Evolutionary conservation across 2,797 vertebrate genomes (phyloP).

Genomic region (Alectoris magna): DNA sequence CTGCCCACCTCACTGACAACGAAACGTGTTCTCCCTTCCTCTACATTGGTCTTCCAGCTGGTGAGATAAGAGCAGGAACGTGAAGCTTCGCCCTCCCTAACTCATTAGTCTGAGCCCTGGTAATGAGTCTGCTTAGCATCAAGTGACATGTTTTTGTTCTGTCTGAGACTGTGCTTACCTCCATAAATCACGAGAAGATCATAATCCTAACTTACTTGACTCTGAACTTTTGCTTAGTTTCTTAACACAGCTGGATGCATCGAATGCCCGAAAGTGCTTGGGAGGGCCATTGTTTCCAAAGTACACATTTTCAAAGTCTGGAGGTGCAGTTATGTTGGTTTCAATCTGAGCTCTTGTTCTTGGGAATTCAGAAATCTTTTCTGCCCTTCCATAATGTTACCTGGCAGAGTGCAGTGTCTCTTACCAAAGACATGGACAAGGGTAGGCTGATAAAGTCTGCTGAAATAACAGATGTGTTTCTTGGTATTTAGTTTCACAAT

Average conservation of each 20-base stretch:
- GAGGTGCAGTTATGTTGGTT: not conserved
- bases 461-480: not conserved
- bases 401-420: not conserved
- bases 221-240: constrained; percentile 40
- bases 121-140: constrained; percentile 71
- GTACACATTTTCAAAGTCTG: constrained; percentile 27
- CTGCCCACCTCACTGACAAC: not conserved
- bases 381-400: not conserved
- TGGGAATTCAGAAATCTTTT: not conserved
- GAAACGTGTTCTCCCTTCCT: not conserved
- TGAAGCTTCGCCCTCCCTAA: constrained; percentile 19
- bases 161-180: constrained; percentile 58
- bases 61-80: constrained; percentile 66
- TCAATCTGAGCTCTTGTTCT: not conserved
- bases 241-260: constrained; percentile 13
- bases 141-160: constrained; percentile 71
- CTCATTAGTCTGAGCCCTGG: constrained; percentile 61
- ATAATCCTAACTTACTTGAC: constrained; percentile 53
- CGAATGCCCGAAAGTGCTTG: not conserved
- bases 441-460: not conserved
- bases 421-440: not conserved
- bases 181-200: constrained; percentile 43
- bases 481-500: not conserved
- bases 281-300: constrained; percentile 33
- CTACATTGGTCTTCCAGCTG: constrained; percentile 44